A percentile compares a stretch with the other conserved stretches of the same genome.
Evolutionary conservation across 2,888 invertebrate genomes (phyloP).

Genomic region (Seladonia tumulorum): DNA sequence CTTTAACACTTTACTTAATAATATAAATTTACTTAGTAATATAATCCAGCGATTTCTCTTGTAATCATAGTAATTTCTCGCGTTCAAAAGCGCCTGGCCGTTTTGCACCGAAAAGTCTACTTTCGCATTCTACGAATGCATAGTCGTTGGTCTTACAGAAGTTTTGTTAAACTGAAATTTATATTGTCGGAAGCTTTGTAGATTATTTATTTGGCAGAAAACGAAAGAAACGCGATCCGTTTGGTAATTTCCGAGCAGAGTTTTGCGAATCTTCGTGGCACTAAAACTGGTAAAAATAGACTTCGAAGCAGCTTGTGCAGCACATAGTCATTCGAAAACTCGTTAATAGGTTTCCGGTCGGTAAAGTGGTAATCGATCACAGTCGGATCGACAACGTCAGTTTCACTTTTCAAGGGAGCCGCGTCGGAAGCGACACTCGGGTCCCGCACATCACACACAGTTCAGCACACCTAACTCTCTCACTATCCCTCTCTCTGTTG

Average conservation of each 20-base stretch:
- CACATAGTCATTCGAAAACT: not conserved
- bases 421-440: not conserved
- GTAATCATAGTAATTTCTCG: no score
- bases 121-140: no score
- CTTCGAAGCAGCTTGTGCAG: not conserved
- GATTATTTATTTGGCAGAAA: no score
- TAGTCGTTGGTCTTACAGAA: no score
- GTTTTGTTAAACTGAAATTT: not conserved
- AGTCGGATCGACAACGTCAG: not conserved
- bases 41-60: no score
- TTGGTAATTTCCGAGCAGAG: not conserved
- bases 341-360: not conserved
- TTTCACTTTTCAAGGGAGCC: conserved; percentile 38
- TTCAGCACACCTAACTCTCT: conserved; percentile 38
- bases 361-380: not conserved
- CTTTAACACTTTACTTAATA: not conserved
- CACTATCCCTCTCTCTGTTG: conserved; percentile 38
- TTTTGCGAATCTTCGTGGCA: not conserved
- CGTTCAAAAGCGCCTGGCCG: no score
- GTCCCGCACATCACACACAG: not conserved
- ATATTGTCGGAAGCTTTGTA: not conserved
- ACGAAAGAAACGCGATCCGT: no score
- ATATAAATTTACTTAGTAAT: no score
- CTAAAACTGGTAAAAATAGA: not conserved
- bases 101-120: no score